phyloP scores from a whole-genome alignment of 1,140 invertebrate species.

The Harpegnathos saltator region DNA sequence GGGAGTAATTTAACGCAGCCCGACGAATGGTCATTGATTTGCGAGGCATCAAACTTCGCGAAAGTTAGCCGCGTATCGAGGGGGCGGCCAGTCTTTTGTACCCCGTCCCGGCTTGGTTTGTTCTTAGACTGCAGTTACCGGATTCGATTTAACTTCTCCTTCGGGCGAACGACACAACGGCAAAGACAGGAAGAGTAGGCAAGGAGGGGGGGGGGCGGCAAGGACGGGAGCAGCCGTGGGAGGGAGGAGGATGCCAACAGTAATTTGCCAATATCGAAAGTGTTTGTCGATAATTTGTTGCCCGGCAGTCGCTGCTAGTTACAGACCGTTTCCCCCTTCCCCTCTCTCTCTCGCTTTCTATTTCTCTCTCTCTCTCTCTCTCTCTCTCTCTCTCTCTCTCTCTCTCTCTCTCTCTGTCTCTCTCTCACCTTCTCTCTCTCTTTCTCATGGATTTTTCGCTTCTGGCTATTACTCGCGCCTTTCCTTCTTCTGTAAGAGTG shows the following conservation, averaged over 20 bases:
- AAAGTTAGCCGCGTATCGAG: slow-evolving; percentile 77
- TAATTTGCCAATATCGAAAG: slow-evolving; percentile 81
- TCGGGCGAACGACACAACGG: slow-evolving; percentile 67
- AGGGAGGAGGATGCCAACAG: slow-evolving; percentile 67
- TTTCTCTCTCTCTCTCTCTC: slow-evolving; percentile 58
- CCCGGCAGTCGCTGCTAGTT: slow-evolving; percentile 63
- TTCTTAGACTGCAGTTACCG: slow-evolving; percentile 79
- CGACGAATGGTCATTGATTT: slow-evolving; percentile 81
- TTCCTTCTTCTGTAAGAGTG: not conserved
- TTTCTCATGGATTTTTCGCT: slow-evolving; percentile 5
- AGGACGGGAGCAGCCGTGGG: slow-evolving; percentile 52
- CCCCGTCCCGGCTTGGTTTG: slow-evolving; percentile 68
- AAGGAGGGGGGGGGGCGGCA: slow-evolving; percentile 59
- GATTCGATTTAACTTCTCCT: slow-evolving; percentile 83
- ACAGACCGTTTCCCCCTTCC: slow-evolving; percentile 23
- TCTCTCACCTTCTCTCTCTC: not conserved
- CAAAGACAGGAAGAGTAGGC: slow-evolving; percentile 47
- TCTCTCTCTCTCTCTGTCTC: not conserved
- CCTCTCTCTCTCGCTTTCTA: slow-evolving; percentile 7
- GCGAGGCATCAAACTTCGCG: slow-evolving; percentile 76
- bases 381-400: too few relatives aligned
- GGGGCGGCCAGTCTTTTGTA: slow-evolving; percentile 34
- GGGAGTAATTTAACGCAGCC: slow-evolving; percentile 77
- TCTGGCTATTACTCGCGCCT: not conserved
- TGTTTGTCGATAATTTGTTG: slow-evolving; percentile 76